Conservation (phyloP, 2,888 invertebrate species). For the Rhyacophila evoluta region DNA sequence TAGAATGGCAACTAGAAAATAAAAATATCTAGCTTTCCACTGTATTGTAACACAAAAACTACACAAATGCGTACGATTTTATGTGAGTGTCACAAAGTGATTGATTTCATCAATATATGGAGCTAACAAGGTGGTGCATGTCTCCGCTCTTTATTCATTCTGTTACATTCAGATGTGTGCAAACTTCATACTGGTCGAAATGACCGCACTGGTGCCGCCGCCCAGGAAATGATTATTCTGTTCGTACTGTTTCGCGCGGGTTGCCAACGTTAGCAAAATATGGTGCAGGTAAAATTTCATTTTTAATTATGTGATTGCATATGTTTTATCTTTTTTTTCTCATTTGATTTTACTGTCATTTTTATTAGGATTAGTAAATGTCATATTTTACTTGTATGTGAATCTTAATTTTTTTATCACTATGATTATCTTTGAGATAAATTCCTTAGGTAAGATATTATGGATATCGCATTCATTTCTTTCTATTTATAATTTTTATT, state of each 20-base stretch:
- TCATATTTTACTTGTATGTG: conserved; percentile 9
- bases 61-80: neutral
- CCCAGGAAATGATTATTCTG: conserved; percentile 5
- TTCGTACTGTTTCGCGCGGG: neutral
- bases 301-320: conserved; percentile 1
- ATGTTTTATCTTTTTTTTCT: neutral
- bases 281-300: neutral
- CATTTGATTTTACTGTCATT: neutral
- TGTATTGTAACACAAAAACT: neutral
- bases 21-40: too few species aligned
- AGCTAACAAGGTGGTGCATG: conserved; percentile 15
- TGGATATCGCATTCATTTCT: neutral
- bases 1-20: too few species aligned
- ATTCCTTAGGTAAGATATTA: neutral
- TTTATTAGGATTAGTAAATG: neutral
- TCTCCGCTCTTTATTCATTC: conserved; percentile 52
- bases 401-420: neutral
- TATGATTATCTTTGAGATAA: neutral
- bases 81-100: neutral
- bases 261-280: neutral
- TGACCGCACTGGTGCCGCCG: neutral
- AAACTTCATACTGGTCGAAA: conserved; percentile 46
- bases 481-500: neutral
- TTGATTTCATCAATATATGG: neutral
- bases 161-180: conserved; percentile 52